These are phyloP conservation scores for Synodontis membranacea DNA, from an alignment of 2,113 vertebrate genomes.

Conservation along the genomic window DNA sequence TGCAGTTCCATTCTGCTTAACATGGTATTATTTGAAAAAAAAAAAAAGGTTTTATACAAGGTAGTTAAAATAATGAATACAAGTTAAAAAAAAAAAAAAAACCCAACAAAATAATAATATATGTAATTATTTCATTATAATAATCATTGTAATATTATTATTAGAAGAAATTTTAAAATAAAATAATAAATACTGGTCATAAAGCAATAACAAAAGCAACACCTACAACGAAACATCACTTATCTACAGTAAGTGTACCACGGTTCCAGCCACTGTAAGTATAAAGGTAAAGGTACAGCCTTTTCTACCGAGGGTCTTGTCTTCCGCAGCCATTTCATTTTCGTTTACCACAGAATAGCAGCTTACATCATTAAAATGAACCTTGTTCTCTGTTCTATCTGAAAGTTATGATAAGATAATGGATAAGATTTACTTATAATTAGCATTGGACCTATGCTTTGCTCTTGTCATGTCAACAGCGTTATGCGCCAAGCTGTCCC, in stretches of 20 bases:
- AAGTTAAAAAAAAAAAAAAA: background rate
- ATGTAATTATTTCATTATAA: too few relatives aligned
- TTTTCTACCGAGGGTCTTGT: background rate
- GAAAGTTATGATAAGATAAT: conserved; percentile 18
- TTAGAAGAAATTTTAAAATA: background rate
- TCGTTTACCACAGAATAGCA: background rate
- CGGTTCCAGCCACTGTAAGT: background rate
- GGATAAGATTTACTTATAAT: conserved; percentile 5
- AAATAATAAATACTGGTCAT: background rate
- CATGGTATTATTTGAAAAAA: background rate
- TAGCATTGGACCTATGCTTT: background rate
- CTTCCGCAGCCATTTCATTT: background rate
- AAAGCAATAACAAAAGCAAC: background rate
- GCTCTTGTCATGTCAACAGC: background rate
- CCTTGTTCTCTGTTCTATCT: background rate
- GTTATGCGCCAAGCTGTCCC: background rate
- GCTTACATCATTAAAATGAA: background rate
- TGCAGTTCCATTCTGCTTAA: background rate
- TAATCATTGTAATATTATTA: too few relatives aligned
- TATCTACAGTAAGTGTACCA: background rate
- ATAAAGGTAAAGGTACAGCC: too few relatives aligned
- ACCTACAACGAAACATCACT: background rate
- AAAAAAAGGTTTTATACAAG: background rate
- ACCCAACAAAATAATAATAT: background rate
- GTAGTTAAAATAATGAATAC: background rate